Evolutionary conservation across 2,888 invertebrate species (phyloP).

Genomic region (Mycogona germanica): DNA sequence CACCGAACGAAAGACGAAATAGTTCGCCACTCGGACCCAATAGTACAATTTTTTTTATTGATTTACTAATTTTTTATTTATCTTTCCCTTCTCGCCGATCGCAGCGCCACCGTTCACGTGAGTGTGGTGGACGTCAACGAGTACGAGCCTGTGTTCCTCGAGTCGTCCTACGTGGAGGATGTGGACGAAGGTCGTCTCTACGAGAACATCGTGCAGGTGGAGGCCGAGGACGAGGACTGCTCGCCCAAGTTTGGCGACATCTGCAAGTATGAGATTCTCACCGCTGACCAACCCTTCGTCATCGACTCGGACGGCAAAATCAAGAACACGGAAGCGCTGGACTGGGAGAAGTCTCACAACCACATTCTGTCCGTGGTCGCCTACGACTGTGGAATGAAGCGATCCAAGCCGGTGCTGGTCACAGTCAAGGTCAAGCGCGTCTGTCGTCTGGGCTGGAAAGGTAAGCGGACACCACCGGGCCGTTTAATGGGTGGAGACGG

Average conservation of each 20-base stretch:
- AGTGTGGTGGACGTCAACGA: conserved; percentile 94
- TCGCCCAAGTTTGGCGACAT: conserved; percentile 91
- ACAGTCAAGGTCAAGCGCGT: conserved; percentile 83
- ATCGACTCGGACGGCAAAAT: conserved; percentile 89
- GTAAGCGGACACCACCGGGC: too few species aligned
- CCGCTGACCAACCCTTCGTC: conserved; percentile 76
- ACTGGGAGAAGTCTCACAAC: conserved; percentile 85
- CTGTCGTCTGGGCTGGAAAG: conserved; percentile 65
- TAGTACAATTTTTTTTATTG: too few species aligned
- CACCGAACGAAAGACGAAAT: background rate
- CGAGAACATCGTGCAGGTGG: conserved; percentile 79
- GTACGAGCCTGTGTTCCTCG: conserved; percentile 81
- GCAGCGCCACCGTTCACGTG: conserved; percentile 84
- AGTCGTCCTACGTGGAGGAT: conserved; percentile 77
- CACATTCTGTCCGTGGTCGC: conserved; percentile 95
- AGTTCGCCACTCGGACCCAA: too few species aligned
- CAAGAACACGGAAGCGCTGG: conserved; percentile 82
- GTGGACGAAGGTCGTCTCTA: conserved; percentile 84
- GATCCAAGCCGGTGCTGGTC: conserved; percentile 87
- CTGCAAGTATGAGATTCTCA: conserved; percentile 94
- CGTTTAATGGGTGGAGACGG: too few species aligned
- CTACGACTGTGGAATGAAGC: conserved; percentile 93
- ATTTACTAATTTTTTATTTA: conserved; percentile 3
- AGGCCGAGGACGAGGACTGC: conserved; percentile 87
- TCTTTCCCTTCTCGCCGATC: background rate